Evolutionary conservation across 2,797 vertebrate genomes (phyloP).

Genomic region (Muraenolepis orangiensis): DNA sequence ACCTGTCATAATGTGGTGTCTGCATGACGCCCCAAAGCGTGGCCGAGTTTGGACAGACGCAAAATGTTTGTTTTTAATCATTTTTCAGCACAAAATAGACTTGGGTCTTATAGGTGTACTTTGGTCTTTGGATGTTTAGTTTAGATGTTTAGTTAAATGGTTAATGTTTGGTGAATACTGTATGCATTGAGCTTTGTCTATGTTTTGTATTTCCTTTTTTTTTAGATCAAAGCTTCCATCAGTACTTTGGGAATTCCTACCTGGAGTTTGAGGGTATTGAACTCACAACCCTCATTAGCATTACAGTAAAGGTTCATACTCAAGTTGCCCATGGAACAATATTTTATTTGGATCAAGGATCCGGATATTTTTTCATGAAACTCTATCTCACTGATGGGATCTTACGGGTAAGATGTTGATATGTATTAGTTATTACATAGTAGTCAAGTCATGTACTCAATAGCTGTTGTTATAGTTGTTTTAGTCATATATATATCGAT

Average conservation of each 20-base stretch:
- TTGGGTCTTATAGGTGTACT: not conserved
- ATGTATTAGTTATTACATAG: not conserved
- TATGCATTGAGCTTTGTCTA: conserved; percentile 22
- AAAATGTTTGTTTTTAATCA: not conserved
- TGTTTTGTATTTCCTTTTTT: conserved; percentile 21
- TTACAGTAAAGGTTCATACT: conserved; percentile 80
- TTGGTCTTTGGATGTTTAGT: not conserved
- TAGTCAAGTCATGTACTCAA: not conserved
- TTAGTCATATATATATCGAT: not conserved
- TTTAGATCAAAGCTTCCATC: conserved; percentile 69
- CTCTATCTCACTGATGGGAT: conserved; percentile 68
- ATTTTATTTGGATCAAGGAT: conserved; percentile 73
- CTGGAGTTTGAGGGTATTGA: conserved; percentile 78
- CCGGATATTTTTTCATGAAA: conserved; percentile 72
- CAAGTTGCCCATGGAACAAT: conserved; percentile 68
- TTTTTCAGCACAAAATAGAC: not conserved
- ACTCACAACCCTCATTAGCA: conserved; percentile 69
- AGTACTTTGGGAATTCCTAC: conserved; percentile 78
- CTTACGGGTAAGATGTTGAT: conserved; percentile 62
- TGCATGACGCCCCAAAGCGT: not conserved
- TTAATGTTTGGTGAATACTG: not conserved
- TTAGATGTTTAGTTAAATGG: no score
- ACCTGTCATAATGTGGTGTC: not conserved
- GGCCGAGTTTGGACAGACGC: not conserved
- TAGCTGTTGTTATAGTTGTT: not conserved